Evolutionary conservation across 2,797 vertebrate genomes (phyloP), one percentile per base, ranked within the genome.

Genomic region (Mycteria americana): DNA sequence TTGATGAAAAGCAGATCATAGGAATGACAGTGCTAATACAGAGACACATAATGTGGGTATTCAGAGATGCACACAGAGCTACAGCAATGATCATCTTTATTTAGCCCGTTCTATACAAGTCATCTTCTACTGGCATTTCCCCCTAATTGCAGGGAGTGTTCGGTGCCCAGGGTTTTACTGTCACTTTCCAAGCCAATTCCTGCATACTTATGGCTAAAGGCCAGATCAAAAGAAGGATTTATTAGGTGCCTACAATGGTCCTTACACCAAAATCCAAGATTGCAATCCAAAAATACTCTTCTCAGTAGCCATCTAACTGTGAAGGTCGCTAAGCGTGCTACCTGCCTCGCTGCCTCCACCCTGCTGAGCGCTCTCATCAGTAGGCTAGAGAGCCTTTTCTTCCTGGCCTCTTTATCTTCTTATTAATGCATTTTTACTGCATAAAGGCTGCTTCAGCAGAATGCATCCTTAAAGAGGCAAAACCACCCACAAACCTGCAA

Each of bases 21-120:
- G 67, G 60, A 87, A 88, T 83, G 90, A 92, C 88, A 93, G 94
- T 82, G 41, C 39, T 92, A 85, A 59, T 76, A 48, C 2, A 41
- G 73, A 88, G 56, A 82, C 78, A 79, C 70, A 94, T 96, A 92
- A 95, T 89, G 64, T 95, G 95, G 77, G 88, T 72, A 97, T 95
- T 96, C 80, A 95, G 94, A 86, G 73, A 93, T 27, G 4, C 77
- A 87, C 56, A 48, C 48, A 94, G 51, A 95, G 82, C 45, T 63
- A 48, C 74, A 67, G 64, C 80, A 92, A 89, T 91, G 76, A 87
- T 35, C 35, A 89, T 85, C 86, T 92, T 94, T 93, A 92, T 91
- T 94, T 87, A 92, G 85, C 53, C 41, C 6, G 5, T 68, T 78
- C 83, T 35, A 43, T 46, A 46, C 46, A 78, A 95, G 88, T 67